Evolutionary conservation across 2,797 vertebrate genomes (phyloP), one percentile per base, ranked within the genome.

Genomic region (Coranthus polyacanthus): DNA sequence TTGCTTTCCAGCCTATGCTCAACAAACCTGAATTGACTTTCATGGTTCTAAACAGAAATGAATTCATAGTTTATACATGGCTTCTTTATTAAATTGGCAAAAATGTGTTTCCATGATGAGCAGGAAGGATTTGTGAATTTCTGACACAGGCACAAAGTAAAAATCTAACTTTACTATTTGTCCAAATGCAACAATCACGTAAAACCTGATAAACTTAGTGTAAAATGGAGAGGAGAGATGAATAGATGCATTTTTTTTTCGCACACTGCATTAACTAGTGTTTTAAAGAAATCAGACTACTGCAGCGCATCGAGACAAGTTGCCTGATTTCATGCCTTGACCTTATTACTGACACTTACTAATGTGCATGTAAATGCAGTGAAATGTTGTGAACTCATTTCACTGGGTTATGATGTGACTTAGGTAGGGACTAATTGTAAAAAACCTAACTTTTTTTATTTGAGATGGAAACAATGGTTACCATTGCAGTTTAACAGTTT

Each of bases 291-390:
- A 21, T 34, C 13, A 2, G 3, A 52, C 11, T 6, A 12, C 37
- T 38, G 24, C 12, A 46, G 13, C 39, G 7, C 17, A 62, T 49
- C 24, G 32, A 17, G 54, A 58, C 4, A 2, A 60, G 17, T 52
- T 51, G 16, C 54, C 20, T 42, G 42, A 3, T 68, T 44, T 54
- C 20, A 65, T 70, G 71, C 57, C 63, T 66, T 80, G 59, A 75
- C 53, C 21, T 38, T 20, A 52, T 50, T 20, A 37, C 53, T 37
- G 39, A 64, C 42, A 20, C 16, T 56, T 43, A 46, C 50, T 69
- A 69, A 53, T 32, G 60, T 85, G 79, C 84, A 82, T 84, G 72
- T 78, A 67, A 76, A 80, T 6, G 12, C 66, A 63, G 37, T 57
- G 11, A 54, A 72, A 68, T 44, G n/a, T 41, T 44, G n/a, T 41